Evolutionary conservation across 2,888 invertebrate genomes (phyloP).

Genomic region (Ophonus ardosiacus): DNA sequence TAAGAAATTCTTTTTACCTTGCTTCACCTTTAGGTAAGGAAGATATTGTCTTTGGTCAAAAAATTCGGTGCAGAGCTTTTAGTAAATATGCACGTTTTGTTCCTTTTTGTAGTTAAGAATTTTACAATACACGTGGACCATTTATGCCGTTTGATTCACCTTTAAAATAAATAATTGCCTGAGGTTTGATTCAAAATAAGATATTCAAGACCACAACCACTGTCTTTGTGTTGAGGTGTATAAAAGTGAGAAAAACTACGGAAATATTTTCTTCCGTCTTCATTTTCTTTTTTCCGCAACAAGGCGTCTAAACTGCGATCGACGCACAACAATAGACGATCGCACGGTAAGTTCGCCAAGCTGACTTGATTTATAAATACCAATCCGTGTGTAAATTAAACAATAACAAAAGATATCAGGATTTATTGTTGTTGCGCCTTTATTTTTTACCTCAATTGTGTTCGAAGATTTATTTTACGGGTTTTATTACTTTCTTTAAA

Average conservation of each 20-base stretch:
- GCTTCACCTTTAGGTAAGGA: too few species aligned
- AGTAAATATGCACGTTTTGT: too few species aligned
- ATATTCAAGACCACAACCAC: too few species aligned
- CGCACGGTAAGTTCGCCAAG: slow-evolving; percentile 19
- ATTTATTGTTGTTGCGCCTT: slow-evolving; percentile 25
- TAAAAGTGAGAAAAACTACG: not conserved
- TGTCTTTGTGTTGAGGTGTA: not conserved
- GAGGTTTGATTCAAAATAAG: too few species aligned
- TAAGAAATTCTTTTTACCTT: too few species aligned
- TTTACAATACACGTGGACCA: too few species aligned
- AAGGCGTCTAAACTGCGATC: not conserved
- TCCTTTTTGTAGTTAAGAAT: too few species aligned
- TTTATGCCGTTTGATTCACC: too few species aligned
- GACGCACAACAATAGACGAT: slow-evolving; percentile 24
- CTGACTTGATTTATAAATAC: slow-evolving; percentile 56
- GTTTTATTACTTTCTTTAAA: slow-evolving; percentile 28
- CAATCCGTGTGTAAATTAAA: slow-evolving; percentile 53
- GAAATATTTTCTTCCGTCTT: not conserved
- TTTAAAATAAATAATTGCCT: too few species aligned
- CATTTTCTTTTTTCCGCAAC: not conserved
- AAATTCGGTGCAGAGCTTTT: too few species aligned
- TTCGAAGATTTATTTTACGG: slow-evolving; percentile 3
- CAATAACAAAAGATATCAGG: slow-evolving; percentile 52
- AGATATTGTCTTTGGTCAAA: too few species aligned
- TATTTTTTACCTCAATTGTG: slow-evolving; percentile 14